Base-by-base conservation (phyloP, 2,888 invertebrate genomes). In the Netelia inedita region DNA sequence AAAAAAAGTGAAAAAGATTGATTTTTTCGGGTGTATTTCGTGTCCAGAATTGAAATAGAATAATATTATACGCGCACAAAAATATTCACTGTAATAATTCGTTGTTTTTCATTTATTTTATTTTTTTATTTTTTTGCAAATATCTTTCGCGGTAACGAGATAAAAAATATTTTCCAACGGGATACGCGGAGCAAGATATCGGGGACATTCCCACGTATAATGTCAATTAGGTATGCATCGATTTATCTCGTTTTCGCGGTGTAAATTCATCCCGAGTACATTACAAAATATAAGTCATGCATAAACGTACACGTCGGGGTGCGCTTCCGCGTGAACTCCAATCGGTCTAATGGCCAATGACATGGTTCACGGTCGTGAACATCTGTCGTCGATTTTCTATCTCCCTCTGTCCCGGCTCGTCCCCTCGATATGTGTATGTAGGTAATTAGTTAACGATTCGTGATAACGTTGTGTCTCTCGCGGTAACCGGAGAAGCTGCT, bases 261-360 rank as follows among this genome's bases (percentile, higher is more conserved):
- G 11, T 11, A 69, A 69, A n/a, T 69, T 78, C 21, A 59, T 21
- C 16, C 11, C n/a, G 59, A 43, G 66, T 46, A 11, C 11, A 1
- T 14, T 46, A 14, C 10, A 14, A 46, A 46, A 14, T 46, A 53
- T 23, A 23, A 57, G 41, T n/a, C 11, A 66, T 57, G 35, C 8
- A 43, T 35, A 79, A 53, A 75, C 21, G 82, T 71, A 57, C 14
- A 16, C 19, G 55, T 16, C 75, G 55, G 63, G 59, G 69, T 16
- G 71, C 74, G 84, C 85, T 81, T 82, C 69, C 69, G 74, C 66
- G 73, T 86, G 83, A 85, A 86, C 83, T 82, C 69, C 78, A 73
- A 87, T 86, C 83, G 87, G 87, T 87, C 88, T 89, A 90, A 88
- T 88, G 85, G 84, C 82, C 86, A 88, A 87, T 87, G 88, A 89